Percentiles rank a stretch among this genome's conserved stretches.
Evolutionary conservation across 2,797 vertebrate genomes (phyloP).

Genomic region (Rhabdophis nuchalis): DNA sequence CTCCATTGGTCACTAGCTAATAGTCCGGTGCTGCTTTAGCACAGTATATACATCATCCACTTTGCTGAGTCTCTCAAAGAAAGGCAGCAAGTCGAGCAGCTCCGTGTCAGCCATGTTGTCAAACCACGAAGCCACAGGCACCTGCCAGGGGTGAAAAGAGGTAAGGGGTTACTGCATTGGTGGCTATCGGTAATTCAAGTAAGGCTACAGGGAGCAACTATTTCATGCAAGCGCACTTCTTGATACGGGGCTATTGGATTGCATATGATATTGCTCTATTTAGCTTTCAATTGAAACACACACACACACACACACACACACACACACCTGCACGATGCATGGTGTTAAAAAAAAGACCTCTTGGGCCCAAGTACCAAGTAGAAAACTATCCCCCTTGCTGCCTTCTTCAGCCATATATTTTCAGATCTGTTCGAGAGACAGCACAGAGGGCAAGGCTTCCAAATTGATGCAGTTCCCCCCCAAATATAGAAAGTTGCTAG

Average conservation of each 20-base stretch:
- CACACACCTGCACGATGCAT: background rate
- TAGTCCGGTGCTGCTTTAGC: constrained; percentile 86
- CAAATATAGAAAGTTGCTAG: background rate
- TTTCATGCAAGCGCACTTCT: background rate
- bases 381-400: background rate
- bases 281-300: background rate
- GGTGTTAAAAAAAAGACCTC: background rate
- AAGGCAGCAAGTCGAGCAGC: constrained; percentile 92
- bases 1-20: constrained; percentile 79
- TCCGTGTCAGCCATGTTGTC: constrained; percentile 96
- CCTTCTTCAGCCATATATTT: background rate
- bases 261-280: background rate
- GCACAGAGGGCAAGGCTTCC: background rate
- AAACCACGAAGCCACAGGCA: constrained; percentile 95
- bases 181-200: background rate
- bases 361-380: background rate
- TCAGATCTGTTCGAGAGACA: background rate
- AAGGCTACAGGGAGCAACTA: background rate
- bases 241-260: background rate
- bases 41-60: constrained; percentile 89
- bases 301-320: background rate
- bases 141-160: constrained; percentile 63
- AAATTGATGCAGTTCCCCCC: background rate
- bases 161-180: accelerated
- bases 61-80: constrained; percentile 94